A percentile compares a stretch with the other conserved stretches of the same genome.
These are phyloP conservation scores for Microcebus lehilahytsara DNA, from an alignment of 2,113 vertebrate species.

Conservation along the genomic window DNA sequence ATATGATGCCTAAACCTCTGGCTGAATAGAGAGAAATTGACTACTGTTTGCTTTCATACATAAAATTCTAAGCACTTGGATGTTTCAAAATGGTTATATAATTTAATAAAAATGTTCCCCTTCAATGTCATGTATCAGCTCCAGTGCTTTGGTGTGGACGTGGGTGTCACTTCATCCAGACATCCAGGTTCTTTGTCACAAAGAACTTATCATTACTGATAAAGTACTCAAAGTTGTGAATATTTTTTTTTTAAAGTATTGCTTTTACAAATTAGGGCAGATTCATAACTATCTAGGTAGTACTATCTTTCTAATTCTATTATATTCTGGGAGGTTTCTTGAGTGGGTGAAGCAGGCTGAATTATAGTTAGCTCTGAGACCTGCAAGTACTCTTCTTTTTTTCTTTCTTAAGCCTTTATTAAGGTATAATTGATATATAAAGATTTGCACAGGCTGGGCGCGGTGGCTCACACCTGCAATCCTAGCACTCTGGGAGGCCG, in stretches of 20 bases:
- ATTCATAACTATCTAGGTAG: background rate
- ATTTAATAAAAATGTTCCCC: background rate
- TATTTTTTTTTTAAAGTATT: background rate
- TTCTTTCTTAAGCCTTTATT: background rate
- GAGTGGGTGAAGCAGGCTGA: background rate
- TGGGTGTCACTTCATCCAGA: background rate
- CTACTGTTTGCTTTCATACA: background rate
- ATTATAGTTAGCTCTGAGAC: background rate
- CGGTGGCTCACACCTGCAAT: too few relatives aligned
- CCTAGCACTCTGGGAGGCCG: too few relatives aligned
- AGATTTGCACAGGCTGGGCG: background rate
- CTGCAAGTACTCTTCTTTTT: background rate
- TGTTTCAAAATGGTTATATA: background rate
- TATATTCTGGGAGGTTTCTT: background rate
- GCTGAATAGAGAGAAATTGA: background rate
- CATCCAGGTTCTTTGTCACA: background rate
- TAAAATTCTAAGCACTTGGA: background rate
- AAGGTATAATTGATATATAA: background rate
- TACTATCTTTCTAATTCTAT: background rate
- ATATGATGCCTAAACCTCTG: background rate
- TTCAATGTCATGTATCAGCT: background rate
- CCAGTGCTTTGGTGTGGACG: background rate
- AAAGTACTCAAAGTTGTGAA: background rate
- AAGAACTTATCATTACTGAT: background rate
- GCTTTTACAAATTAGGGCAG: background rate